A percentile compares a stretch with the other conserved stretches of the same genome.
These are phyloP conservation scores for Euproctis similis DNA, from an alignment of 2,888 invertebrate species.

Conservation along the genomic window DNA sequence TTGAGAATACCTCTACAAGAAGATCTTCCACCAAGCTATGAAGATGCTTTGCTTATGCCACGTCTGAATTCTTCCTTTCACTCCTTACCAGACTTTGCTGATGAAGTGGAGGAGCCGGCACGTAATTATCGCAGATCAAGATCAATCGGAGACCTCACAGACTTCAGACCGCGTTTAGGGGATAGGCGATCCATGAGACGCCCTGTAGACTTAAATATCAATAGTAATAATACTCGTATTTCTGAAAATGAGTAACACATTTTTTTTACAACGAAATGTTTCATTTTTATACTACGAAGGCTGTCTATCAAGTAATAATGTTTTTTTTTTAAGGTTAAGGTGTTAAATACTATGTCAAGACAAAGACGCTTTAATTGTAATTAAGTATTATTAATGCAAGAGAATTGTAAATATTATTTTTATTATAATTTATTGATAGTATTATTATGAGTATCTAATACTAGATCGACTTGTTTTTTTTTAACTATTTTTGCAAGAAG, in stretches of 20 bases:
- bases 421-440: too few relatives aligned
- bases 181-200: constrained; percentile 61
- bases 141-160: constrained; percentile 65
- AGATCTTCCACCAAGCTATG: constrained; percentile 81
- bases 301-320: too few relatives aligned
- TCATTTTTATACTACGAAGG: too few relatives aligned
- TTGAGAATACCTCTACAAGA: constrained; percentile 51
- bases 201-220: constrained; percentile 48
- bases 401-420: too few relatives aligned
- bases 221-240: constrained; percentile 13
- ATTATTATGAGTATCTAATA: too few relatives aligned
- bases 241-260: constrained; percentile 3
- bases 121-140: constrained; percentile 53
- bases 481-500: too few relatives aligned
- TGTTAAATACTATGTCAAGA: too few relatives aligned
- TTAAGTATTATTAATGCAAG: too few relatives aligned
- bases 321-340: too few relatives aligned
- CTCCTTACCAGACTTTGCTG: constrained; percentile 68
- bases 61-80: constrained; percentile 78
- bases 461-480: too few relatives aligned
- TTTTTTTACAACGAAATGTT: too few relatives aligned
- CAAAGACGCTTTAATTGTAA: too few relatives aligned
- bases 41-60: constrained; percentile 85
- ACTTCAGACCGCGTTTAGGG: constrained; percentile 41
- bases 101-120: constrained; percentile 42